Evolutionary conservation across 2,888 invertebrate species (phyloP).

Genomic region (Fragum sueziense): DNA sequence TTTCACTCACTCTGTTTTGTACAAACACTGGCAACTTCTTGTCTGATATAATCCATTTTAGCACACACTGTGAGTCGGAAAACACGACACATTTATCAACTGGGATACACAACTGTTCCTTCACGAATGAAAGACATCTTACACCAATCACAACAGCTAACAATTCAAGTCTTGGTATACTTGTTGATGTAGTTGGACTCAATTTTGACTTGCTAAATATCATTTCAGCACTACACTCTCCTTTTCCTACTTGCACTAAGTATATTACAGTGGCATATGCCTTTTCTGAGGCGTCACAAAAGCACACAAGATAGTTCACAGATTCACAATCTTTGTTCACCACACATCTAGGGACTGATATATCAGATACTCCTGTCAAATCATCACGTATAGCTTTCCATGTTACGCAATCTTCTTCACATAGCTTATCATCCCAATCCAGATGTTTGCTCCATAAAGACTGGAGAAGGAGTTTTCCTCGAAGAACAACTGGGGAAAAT

Average conservation of each 20-base stretch:
- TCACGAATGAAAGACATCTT: not conserved
- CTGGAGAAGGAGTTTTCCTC: too few relatives aligned
- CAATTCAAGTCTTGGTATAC: constrained; percentile 32
- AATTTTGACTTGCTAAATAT: constrained; percentile 40
- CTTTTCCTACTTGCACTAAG: too few relatives aligned
- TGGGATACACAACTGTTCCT: not conserved
- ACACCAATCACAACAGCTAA: constrained; percentile 32
- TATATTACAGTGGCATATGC: too few relatives aligned
- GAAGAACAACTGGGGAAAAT: not conserved
- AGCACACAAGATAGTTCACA: constrained; percentile 15
- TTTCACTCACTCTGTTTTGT: too few relatives aligned
- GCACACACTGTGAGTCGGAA: constrained; percentile 25
- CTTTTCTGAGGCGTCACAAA: too few relatives aligned
- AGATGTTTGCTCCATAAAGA: too few relatives aligned
- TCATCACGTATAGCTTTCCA: too few relatives aligned
- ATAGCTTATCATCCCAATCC: too few relatives aligned
- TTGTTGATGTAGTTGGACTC: constrained; percentile 20
- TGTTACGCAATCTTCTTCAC: too few relatives aligned
- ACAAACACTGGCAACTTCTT: constrained; percentile 26
- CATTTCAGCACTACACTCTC: constrained; percentile 16
- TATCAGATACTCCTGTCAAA: too few relatives aligned
- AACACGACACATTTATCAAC: constrained; percentile 1
- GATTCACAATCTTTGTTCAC: not conserved
- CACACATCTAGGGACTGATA: too few relatives aligned
- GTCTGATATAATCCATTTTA: constrained; percentile 27